Evolutionary conservation across 2,797 vertebrate species (phyloP).

Genomic region (Sus cebifrons): DNA sequence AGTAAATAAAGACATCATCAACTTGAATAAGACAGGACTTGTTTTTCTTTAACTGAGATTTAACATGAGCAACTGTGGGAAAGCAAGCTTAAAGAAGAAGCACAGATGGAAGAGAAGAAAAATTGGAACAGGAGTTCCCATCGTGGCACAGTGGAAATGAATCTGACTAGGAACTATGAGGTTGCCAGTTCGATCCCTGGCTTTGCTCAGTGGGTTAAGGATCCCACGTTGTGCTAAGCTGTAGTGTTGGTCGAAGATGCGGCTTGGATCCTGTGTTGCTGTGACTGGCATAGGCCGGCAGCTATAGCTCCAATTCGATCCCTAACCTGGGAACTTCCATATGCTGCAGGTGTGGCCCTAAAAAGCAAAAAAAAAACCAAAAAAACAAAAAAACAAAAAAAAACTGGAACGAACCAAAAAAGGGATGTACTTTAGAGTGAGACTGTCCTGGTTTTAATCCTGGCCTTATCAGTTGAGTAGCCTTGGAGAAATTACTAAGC

Average conservation of each 20-base stretch:
- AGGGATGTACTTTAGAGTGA: neutral
- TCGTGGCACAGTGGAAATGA: no score
- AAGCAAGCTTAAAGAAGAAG: conserved; percentile 21
- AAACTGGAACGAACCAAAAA: rapidly evolving
- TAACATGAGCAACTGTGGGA: neutral
- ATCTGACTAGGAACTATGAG: no score
- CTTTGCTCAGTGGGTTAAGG: no score
- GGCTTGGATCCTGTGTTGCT: no score
- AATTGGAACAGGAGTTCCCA: neutral
- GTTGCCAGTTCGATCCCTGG: no score
- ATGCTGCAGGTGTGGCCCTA: no score
- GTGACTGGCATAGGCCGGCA: no score
- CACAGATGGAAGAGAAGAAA: neutral
- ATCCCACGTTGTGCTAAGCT: no score
- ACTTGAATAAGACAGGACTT: neutral
- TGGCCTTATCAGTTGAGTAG: neutral
- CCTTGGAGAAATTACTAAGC: neutral
- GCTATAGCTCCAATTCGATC: no score
- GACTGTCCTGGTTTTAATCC: conserved; percentile 2
- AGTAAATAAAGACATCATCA: conserved; percentile 31
- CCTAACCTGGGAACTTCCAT: no score
- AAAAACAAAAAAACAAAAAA: neutral
- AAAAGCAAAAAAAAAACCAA: no score
- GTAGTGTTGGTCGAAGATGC: no score
- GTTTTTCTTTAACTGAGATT: conserved; percentile 44